A percentile compares a stretch with the other conserved stretches of the same genome.
These are phyloP conservation scores for Rhopalosiphum maidis DNA, from an alignment of 1,140 invertebrate species.

Conservation along the genomic window DNA sequence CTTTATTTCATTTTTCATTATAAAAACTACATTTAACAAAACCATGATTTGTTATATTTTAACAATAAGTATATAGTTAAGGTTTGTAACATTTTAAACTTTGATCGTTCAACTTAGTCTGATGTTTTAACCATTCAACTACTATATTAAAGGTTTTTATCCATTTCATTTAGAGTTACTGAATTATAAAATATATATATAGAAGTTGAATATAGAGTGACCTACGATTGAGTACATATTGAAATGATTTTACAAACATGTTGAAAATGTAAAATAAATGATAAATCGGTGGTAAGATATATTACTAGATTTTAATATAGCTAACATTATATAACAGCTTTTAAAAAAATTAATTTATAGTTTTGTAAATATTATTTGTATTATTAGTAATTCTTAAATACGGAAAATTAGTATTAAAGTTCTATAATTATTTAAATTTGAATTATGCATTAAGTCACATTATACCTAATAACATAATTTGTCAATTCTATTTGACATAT, in stretches of 20 bases:
- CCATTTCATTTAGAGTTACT: neutral
- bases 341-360: neutral
- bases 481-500: neutral
- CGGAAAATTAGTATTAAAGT: neutral
- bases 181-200: neutral
- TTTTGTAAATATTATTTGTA: neutral
- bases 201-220: neutral
- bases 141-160: neutral
- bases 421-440: neutral
- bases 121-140: neutral
- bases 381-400: neutral
- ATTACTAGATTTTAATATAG: neutral
- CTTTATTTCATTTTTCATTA: neutral
- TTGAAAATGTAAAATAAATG: neutral
- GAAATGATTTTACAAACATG: neutral
- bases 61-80: neutral
- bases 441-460: neutral
- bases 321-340: neutral
- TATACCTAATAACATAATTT: neutral
- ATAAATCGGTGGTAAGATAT: neutral
- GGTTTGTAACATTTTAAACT: neutral
- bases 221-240: neutral
- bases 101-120: neutral
- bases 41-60: neutral
- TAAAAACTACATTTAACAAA: neutral